These are phyloP conservation scores for Phataginus tetradactyla DNA, from an alignment of 2,797 vertebrate species.

Conservation along the genomic window DNA sequence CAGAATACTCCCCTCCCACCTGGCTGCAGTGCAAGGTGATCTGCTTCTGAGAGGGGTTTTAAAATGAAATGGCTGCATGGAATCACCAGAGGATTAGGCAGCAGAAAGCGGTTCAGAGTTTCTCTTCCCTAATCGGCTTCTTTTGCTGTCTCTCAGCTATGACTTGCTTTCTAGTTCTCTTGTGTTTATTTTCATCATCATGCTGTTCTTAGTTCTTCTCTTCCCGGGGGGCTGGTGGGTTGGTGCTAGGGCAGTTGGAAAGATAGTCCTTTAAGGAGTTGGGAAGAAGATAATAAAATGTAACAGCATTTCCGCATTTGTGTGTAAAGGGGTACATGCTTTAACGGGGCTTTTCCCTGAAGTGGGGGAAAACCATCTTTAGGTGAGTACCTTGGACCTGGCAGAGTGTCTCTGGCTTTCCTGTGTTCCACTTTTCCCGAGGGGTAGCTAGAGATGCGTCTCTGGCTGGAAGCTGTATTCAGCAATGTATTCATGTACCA, in stretches of 20 bases:
- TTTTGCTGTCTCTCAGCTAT: neutral
- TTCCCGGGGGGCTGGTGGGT: neutral
- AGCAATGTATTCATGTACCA: neutral
- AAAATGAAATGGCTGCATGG: neutral
- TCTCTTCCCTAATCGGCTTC: neutral
- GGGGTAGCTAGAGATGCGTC: neutral
- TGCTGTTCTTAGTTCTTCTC: neutral
- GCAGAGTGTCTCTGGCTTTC: neutral
- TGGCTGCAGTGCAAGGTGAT: neutral
- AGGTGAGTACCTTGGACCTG: neutral
- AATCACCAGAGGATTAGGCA: neutral
- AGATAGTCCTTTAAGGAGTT: neutral
- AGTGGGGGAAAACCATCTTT: neutral
- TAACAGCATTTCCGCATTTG: neutral
- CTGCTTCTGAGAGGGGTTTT: no score
- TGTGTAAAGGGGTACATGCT: neutral
- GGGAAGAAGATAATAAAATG: neutral
- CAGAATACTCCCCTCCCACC: neutral
- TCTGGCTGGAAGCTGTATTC: neutral
- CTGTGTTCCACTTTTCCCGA: neutral
- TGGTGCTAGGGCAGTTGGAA: neutral
- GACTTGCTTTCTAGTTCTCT: neutral
- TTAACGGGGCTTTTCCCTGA: neutral
- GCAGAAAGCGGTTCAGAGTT: neutral
- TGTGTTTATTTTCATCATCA: neutral